Base-by-base conservation (phyloP, 2,113 vertebrate genomes). In the Lethenteron camtschaticum region DNA sequence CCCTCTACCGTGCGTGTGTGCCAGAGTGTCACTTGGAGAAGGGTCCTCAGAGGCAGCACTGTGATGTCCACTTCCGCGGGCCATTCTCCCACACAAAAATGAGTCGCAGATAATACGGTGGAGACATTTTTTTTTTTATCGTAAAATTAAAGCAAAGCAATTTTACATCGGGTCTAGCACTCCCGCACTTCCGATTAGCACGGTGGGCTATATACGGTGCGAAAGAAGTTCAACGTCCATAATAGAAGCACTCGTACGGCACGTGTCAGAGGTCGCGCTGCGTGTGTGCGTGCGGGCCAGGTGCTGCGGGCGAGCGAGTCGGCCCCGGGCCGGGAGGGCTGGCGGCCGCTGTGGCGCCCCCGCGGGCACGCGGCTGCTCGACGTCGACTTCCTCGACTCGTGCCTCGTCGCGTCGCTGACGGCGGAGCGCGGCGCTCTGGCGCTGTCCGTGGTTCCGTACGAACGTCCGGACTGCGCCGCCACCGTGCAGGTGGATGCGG, bases 351-450 rank as follows among this genome's bases (percentile, higher is more conserved):
- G 75, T 87, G 85, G 76, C 75, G 76, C 7, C 78, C 83, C 77
- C 75, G 69, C 76, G 81, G 70, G 82, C 55, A 81, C 77, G 69
- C 81, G 80, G 66, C 73, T 96, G 68, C 79, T 85, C 73, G 94
- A 99, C 76, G 80, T 99, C 83, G 90, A 95, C 57, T 80, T 97
- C 74, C 82, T 90, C 69, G 80, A 80, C 74, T 82, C 89, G 73
- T 78, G 85, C 74, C 89, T 87, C 56, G 69, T 95, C 75, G 75
- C 89, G 68, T 81, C 85, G 74, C 75, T 83, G 72, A 85, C 80
- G 76, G 85, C 80, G 76, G 81, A 77, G 0, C 70, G 76, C 66
- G 73, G 77, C 18, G 77, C 78, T 16, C 82, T 92, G 14, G 78
- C 77, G 16, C 79, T 97, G 18, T 83, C 79, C 3, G 81, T 84